Conservation (phyloP, 2,797 vertebrate genomes). For the Myotis planiceps region DNA sequence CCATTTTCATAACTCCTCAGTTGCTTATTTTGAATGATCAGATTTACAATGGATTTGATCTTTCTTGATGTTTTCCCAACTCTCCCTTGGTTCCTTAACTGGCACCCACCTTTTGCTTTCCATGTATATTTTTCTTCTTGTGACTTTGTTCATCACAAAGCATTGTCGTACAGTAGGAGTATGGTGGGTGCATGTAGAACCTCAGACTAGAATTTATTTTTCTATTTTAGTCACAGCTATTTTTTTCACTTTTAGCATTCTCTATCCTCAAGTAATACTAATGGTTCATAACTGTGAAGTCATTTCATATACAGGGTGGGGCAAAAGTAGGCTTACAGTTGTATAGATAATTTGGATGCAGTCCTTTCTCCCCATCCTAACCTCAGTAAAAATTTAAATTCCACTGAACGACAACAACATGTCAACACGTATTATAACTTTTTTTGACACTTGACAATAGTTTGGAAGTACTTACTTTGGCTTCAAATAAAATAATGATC, state of each 20-base stretch:
- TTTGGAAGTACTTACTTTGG: constrained; percentile 69
- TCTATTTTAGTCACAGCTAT: background rate
- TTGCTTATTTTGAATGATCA: background rate
- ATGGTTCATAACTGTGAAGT: background rate
- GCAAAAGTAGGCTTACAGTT: background rate
- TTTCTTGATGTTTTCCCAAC: background rate
- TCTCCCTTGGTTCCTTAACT: background rate
- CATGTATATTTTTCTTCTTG: background rate
- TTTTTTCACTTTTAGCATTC: background rate
- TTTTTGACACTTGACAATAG: constrained; percentile 54
- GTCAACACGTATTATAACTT: constrained; percentile 28
- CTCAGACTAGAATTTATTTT: fast-evolving
- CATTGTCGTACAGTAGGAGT: fast-evolving
- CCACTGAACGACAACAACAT: background rate
- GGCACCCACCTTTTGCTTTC: background rate
- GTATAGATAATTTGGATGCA: background rate
- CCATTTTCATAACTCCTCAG: background rate
- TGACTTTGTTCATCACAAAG: background rate
- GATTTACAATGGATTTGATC: background rate
- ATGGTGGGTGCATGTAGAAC: background rate
- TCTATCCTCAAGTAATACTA: background rate
- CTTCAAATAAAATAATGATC: constrained; percentile 67
- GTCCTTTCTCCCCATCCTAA: background rate
- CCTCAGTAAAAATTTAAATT: constrained; percentile 16
- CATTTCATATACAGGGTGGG: background rate